Evolutionary conservation across 2,888 invertebrate species (phyloP).

Genomic region (Microchrysa polita): DNA sequence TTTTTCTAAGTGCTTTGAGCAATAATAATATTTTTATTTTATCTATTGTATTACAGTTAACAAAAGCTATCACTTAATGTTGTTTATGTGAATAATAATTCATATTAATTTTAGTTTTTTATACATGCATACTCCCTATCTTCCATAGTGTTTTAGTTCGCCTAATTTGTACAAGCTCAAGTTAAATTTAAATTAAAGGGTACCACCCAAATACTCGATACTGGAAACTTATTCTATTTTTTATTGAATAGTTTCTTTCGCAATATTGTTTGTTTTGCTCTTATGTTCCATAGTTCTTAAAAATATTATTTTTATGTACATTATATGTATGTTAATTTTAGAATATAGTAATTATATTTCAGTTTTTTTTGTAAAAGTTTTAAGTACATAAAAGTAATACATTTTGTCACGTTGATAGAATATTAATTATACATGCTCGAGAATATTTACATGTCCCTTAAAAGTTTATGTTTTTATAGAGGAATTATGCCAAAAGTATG

Average conservation of each 20-base stretch:
- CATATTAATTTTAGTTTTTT: constrained; percentile 43
- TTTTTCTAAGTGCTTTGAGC: constrained; percentile 30
- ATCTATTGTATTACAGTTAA: neutral
- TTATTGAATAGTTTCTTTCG: constrained; percentile 33
- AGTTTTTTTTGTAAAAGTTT: constrained; percentile 50
- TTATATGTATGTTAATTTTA: constrained; percentile 35
- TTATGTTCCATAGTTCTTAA: constrained; percentile 38
- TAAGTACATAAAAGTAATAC: constrained; percentile 46
- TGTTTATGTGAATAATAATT: constrained; percentile 45
- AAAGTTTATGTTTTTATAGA: constrained; percentile 64
- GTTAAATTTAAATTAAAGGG: constrained; percentile 48
- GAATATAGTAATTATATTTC: constrained; percentile 45
- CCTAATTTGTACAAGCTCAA: constrained; percentile 45
- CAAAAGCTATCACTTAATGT: constrained; percentile 49
- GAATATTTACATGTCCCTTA: too few species aligned
- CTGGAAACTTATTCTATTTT: constrained; percentile 39
- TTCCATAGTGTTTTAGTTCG: constrained; percentile 43
- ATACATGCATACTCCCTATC: constrained; percentile 47
- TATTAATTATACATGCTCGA: too few species aligned
- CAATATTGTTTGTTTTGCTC: constrained; percentile 42
- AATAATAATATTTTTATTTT: too few species aligned
- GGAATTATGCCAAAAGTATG: constrained; percentile 53
- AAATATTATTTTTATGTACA: constrained; percentile 41
- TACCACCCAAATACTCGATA: constrained; percentile 52
- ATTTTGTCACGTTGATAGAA: neutral